Evolutionary conservation across 1,140 invertebrate genomes (phyloP), one percentile per base, ranked within the genome.

Genomic region (Aphis gossypii): DNA sequence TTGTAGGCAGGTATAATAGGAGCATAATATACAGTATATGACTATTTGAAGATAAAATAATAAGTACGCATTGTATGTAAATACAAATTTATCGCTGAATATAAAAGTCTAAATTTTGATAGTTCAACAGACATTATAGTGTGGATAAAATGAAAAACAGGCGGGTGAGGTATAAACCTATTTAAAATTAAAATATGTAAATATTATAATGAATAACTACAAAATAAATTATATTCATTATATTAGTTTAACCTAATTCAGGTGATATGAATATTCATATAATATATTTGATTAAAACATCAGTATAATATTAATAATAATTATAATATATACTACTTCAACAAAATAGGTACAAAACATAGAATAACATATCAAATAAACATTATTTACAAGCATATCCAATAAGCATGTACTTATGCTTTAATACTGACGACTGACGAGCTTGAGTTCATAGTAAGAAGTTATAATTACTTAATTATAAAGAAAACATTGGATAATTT

Each of bases 61-160:
- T 44, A 86, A 23, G 30, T 23, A 51, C 30, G n/a, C 86, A 88
- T 88, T 88, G 86, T 88, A 51, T 88, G 86, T n/a, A 51, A 88
- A 88, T 88, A 35, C 48, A 51, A 48, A 20, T 46, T 88, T 88
- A 88, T 88, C 86, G 48, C 46, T 51, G 14, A 88, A 51, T 51
- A 20, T 51, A 51, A 0, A 51, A 51, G 48, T 51, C 48, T 51
- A 51, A 20, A 86, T 86, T 46, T 86, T 14, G 11, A 83, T 83
- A 38, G 82, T 41, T 25, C 35, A 41, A 38, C 35, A 38, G 2
- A 83, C 35, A 41, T 35, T 35, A 35, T 38, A 23, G 25, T 41
- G 35, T 21, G 20, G 82, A 41, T 38, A 41, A 83, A 83, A 83
- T 83, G 0, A 41, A 83, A 83, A 83, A 38, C 35, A 23, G 20